Evolutionary conservation across 1,140 invertebrate species (phyloP).

Genomic region (Myzus persicae): DNA sequence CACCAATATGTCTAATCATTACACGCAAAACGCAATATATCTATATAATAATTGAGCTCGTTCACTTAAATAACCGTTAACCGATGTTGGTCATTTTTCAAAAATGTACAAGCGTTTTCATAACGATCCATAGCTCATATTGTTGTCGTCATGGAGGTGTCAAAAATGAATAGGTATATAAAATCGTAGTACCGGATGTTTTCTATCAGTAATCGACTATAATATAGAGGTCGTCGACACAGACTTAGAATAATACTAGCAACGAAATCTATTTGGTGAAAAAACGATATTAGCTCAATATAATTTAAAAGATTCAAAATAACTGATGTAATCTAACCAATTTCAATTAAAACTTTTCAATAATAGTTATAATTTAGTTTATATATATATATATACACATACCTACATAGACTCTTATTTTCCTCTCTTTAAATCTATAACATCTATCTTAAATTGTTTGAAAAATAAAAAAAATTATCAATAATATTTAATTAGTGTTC

Average conservation of each 20-base stretch:
- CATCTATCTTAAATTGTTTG: not conserved
- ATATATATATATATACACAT: too few relatives aligned
- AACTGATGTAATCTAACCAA: not conserved
- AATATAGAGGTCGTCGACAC: constrained; percentile 22
- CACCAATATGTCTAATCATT: not conserved
- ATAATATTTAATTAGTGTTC: not conserved
- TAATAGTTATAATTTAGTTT: too few relatives aligned
- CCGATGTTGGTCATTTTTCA: not conserved
- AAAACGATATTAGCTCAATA: not conserved
- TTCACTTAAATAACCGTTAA: not conserved
- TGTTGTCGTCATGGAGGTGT: constrained; percentile 13
- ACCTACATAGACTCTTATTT: not conserved
- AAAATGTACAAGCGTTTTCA: not conserved
- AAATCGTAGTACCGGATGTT: not conserved
- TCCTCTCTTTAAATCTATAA: not conserved
- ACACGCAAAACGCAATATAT: too few relatives aligned
- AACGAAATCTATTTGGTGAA: not conserved
- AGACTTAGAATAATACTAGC: not conserved
- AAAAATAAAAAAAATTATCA: not conserved
- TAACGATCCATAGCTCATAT: not conserved
- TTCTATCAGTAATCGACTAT: not conserved
- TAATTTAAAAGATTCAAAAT: not conserved
- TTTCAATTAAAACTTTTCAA: not conserved
- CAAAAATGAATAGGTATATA: not conserved
- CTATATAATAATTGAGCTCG: not conserved